Base-by-base conservation (phyloP, 2,888 invertebrate species). In the Rhopalosiphum nymphaeae region DNA sequence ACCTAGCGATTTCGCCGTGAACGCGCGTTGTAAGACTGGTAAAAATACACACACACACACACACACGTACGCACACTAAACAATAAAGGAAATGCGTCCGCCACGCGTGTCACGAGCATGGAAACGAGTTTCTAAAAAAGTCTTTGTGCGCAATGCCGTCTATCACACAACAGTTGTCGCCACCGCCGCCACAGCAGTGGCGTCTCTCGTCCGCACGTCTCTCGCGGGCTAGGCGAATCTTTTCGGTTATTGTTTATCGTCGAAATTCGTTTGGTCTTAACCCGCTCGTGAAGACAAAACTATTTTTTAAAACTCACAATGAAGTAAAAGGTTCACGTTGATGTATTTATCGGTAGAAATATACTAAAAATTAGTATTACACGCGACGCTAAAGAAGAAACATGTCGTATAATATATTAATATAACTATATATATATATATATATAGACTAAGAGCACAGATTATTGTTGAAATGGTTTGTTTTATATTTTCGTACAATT, bases 121-220 rank as follows among this genome's bases (percentile, higher is more conserved):
- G 57, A 92, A 86, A 92, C 57, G 92, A 92, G 92, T 92, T 92
- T 92, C 92, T 92, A 92, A 92, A 92, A 91, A 86, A 86, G 57
- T 92, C 61, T 92, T 87, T 92, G 86, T 87, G 87, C 49, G 7
- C 57, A 29, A 42, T 29, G 49, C 61, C 90, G 90, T 78, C 78
- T 36, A 36, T 78, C 78, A 46, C 67, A 57, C 61, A 46, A 36
- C 84, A 25, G 91, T 57, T 57, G 85, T 86, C 91, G 36, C 46
- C 25, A 56, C 16, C 57, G 57, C 29, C 29, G 44, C 53, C 44
- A n/a, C 53, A 78, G 21, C 78, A 78, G 78, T 42, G 89, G 57
- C 89, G 44, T 56, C 44, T 46, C 29, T 44, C 89, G 57, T 44
- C 7, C 53, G 36, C 78, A 36, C 21, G 53, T 44, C 29, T 88